A percentile compares a stretch with the other conserved stretches of the same genome.
These are phyloP conservation scores for Diadumene lineata DNA, from an alignment of 92 coral and sea anemone species.

Conservation along the genomic window DNA sequence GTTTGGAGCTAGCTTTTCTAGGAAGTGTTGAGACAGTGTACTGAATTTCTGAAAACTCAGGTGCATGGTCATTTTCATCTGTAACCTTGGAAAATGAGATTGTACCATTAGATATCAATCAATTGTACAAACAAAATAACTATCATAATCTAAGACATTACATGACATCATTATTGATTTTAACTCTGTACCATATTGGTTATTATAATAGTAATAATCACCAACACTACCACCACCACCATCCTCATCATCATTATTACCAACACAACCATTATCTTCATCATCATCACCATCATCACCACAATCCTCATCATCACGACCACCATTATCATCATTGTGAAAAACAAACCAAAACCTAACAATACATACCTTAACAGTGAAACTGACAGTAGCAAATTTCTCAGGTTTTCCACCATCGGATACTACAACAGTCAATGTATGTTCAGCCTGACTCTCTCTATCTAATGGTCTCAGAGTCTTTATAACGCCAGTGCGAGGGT, in stretches of 20 bases:
- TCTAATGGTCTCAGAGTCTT: slow-evolving; percentile 67
- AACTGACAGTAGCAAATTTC: slow-evolving; percentile 49
- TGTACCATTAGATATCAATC: too few species aligned
- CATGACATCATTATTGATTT: too few species aligned
- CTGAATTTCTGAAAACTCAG: slow-evolving; percentile 52
- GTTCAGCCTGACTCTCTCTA: slow-evolving; percentile 51
- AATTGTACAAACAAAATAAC: too few species aligned
- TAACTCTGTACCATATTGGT: neutral
- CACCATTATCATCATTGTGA: neutral
- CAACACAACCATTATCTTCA: neutral
- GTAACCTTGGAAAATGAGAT: slow-evolving; percentile 48
- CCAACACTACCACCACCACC: neutral
- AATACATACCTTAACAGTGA: slow-evolving; percentile 53
- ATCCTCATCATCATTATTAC: neutral
- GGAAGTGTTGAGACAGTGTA: slow-evolving; percentile 38
- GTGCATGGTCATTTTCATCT: slow-evolving; percentile 85
- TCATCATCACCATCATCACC: neutral
- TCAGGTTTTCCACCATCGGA: slow-evolving; percentile 70
- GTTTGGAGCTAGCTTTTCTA: slow-evolving; percentile 33
- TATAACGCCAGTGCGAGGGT: slow-evolving; percentile 71
- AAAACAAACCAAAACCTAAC: too few species aligned
- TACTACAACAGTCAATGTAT: slow-evolving; percentile 59
- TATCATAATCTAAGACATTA: neutral
- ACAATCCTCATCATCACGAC: neutral
- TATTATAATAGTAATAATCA: neutral